These are phyloP conservation scores for Rhombomys opimus DNA, from an alignment of 2,113 vertebrate genomes.

Conservation along the genomic window DNA sequence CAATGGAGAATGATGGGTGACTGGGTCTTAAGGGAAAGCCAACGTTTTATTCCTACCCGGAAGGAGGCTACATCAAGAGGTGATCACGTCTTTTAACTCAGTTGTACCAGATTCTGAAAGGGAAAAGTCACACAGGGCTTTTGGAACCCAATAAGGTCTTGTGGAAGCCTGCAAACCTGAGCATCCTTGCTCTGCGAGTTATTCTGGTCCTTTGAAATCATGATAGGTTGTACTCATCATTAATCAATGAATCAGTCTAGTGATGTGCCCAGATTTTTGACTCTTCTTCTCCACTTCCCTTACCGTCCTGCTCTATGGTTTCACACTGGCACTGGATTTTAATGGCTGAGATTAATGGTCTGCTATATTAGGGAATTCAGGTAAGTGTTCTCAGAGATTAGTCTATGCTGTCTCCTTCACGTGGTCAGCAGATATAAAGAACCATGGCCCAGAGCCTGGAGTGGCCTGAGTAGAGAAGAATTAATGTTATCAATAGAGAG, in stretches of 20 bases:
- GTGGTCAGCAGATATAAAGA: background rate
- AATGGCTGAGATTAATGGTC: background rate
- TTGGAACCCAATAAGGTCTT: background rate
- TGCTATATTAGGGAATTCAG: background rate
- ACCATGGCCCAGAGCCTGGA: background rate
- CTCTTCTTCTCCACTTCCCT: background rate
- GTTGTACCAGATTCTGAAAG: background rate
- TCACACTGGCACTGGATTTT: background rate
- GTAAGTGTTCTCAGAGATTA: background rate
- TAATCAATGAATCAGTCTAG: background rate
- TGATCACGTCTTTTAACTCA: background rate
- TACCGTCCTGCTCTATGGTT: background rate
- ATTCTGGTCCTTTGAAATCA: background rate
- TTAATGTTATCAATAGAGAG: background rate
- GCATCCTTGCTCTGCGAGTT: background rate
- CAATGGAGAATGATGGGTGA: background rate
- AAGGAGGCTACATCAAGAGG: background rate
- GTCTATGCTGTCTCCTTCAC: background rate
- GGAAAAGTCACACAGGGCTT: background rate
- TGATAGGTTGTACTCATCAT: background rate
- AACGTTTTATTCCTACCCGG: too few relatives aligned
- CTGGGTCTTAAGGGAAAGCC: background rate
- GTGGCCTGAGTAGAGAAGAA: background rate
- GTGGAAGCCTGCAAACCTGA: background rate
- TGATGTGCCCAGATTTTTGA: background rate